Evolutionary conservation across 92 coral and sea anemone species (phyloP), one percentile per base, ranked within the genome.

Genomic region (Parazoanthus darwini): DNA sequence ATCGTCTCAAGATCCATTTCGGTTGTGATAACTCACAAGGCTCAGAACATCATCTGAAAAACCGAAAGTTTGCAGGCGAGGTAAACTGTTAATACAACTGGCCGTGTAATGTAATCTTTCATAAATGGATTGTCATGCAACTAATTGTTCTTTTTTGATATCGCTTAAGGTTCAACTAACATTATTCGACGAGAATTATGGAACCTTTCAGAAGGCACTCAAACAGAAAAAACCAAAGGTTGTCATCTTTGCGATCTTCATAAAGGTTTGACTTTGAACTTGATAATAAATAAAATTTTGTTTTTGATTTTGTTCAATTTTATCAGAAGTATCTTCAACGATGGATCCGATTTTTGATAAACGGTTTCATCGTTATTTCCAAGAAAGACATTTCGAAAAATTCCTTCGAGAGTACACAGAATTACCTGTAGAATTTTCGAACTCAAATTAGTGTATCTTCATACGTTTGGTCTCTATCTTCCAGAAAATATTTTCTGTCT

Each of bases 1-100:
- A 84, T 71, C 79, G 87, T 48, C 44, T 84, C 78, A 84, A 84
- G 68, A 14, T 84, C 78, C 87, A 84, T 35, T 84, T 84, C 15
- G 87, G 87, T 16, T 84, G 87, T 46, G 87, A 68, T 3, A 33
- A 71, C 14, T 68, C 79, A 29, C 39, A 42, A 48, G 87, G 87
- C 25, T 84, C 87, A 22, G 87, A 84, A 71, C 87, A 84, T 73
- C 79, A 6, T 7, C 33, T 84, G 0, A 44, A 84, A 46, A 56
- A 74, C 26, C 23, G 44, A 9, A 48, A 20, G 51, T 84, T 70
- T 46, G 70, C 68, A 25, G 87, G 87, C 48, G 87, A 84, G 87
- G 87, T 84, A 70, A 70, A 67, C 0, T 36, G 42, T 29, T 5
- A 22, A 51, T 20, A 0, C 54, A 16, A 25, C 23, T 36, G 46